Percentiles rank a stretch among this genome's conserved stretches.
phyloP scores from a whole-genome alignment of 2,888 invertebrate species.

The Apotomis capreana region DNA sequence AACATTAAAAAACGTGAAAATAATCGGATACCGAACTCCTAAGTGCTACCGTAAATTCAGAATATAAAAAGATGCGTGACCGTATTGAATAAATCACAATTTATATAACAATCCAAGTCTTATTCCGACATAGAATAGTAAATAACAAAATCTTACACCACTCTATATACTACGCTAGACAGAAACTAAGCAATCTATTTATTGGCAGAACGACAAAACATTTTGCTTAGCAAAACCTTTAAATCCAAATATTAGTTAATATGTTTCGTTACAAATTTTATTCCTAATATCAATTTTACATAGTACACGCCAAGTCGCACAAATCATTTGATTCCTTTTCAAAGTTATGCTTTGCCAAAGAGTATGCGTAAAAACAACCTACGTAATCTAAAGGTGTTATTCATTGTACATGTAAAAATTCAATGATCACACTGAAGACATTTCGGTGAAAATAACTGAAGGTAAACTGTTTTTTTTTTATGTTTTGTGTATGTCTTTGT shows the following conservation, averaged over 20 bases:
- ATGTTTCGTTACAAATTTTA: conserved; percentile 37
- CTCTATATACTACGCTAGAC: conserved; percentile 68
- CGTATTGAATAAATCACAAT: conserved; percentile 68
- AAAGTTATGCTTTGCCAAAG: too few relatives aligned
- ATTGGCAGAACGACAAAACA: conserved; percentile 64
- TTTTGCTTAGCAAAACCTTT: conserved; percentile 45
- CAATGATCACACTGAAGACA: too few relatives aligned
- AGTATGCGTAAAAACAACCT: too few relatives aligned
- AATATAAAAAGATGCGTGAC: conserved; percentile 51
- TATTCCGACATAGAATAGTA: conserved; percentile 77
- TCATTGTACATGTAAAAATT: too few relatives aligned
- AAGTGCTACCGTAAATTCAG: conserved; percentile 27
- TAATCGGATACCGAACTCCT: conserved; percentile 10
- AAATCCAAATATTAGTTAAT: conserved; percentile 39
- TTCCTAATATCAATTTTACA: conserved; percentile 23
- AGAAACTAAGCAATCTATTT: conserved; percentile 73
- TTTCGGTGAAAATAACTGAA: too few relatives aligned
- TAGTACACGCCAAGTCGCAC: conserved; percentile 4
- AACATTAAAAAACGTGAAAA: conserved; percentile 32
- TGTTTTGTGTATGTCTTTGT: too few relatives aligned
- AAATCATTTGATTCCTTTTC: neutral
- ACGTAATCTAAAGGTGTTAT: too few relatives aligned
- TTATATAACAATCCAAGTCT: conserved; percentile 75
- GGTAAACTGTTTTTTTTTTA: too few relatives aligned
- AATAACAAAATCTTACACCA: conserved; percentile 79